phyloP scores from a whole-genome alignment of 1,140 invertebrate species.

The Papilio machaon region DNA sequence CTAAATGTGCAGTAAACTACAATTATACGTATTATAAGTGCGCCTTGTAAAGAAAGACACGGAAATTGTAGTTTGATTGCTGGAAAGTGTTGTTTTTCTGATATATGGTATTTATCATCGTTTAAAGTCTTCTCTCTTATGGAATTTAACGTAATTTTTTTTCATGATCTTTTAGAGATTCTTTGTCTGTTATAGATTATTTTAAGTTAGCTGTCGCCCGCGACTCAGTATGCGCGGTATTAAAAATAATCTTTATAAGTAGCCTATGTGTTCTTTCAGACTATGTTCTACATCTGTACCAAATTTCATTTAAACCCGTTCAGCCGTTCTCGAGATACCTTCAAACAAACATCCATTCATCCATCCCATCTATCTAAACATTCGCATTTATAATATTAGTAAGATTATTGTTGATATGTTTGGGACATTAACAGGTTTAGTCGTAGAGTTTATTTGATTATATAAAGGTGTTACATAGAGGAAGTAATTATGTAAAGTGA shows the following conservation, averaged over 20 bases:
- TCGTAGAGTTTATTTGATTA: background rate
- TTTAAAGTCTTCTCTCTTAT: background rate
- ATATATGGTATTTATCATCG: background rate
- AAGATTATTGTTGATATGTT: too few relatives aligned
- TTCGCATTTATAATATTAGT: too few relatives aligned
- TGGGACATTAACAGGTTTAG: background rate
- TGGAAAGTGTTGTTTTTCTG: constrained; percentile 12
- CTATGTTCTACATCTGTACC: too few relatives aligned
- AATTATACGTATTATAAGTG: background rate
- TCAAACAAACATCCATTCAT: too few relatives aligned
- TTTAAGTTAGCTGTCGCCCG: too few relatives aligned
- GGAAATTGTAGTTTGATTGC: background rate
- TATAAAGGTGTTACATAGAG: background rate
- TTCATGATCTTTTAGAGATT: background rate
- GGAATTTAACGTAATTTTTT: background rate
- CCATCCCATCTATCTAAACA: too few relatives aligned
- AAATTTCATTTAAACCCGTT: too few relatives aligned
- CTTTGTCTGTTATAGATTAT: too few relatives aligned
- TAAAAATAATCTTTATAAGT: too few relatives aligned
- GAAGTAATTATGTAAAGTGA: background rate
- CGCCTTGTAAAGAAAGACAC: background rate
- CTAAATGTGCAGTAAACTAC: constrained; percentile 3
- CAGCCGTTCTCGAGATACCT: too few relatives aligned
- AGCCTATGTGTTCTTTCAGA: too few relatives aligned
- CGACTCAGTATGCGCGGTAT: too few relatives aligned